phyloP scores from a whole-genome alignment of 2,797 vertebrate genomes.

The Bradypodion ventrale region DNA sequence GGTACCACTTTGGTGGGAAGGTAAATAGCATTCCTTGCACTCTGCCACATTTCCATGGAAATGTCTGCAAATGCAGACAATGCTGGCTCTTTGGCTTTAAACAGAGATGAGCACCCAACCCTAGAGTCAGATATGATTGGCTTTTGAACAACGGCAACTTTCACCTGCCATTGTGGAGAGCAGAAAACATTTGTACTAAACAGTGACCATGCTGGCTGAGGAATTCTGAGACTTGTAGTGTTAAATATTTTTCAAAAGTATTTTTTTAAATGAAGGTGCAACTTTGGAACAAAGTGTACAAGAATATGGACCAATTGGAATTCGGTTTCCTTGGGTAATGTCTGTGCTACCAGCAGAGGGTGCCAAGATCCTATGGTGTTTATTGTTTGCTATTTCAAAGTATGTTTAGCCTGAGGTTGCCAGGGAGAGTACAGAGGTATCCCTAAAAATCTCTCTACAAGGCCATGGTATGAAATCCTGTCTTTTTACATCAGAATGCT shows the following conservation, averaged over 20 bases:
- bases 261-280: background rate
- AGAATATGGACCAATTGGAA: background rate
- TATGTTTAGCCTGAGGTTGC: background rate
- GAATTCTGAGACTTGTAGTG: too few relatives aligned
- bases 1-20: too few relatives aligned
- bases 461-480: conserved; percentile 33
- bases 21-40: too few relatives aligned
- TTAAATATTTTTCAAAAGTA: too few relatives aligned
- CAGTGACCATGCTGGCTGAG: background rate
- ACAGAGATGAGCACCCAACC: too few relatives aligned
- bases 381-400: background rate
- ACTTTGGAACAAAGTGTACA: background rate
- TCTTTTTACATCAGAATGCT: too few relatives aligned
- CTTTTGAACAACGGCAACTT: too few relatives aligned
- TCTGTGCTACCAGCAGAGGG: background rate
- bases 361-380: background rate
- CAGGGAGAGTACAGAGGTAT: background rate
- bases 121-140: too few relatives aligned
- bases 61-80: too few relatives aligned
- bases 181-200: background rate
- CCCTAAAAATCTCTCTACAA: conserved; percentile 10
- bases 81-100: too few relatives aligned
- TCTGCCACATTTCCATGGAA: too few relatives aligned
- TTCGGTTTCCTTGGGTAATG: background rate
- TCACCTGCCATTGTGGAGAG: background rate